Base-by-base conservation (phyloP, 2,797 vertebrate species). In the Pantherophis alleghaniensis region DNA sequence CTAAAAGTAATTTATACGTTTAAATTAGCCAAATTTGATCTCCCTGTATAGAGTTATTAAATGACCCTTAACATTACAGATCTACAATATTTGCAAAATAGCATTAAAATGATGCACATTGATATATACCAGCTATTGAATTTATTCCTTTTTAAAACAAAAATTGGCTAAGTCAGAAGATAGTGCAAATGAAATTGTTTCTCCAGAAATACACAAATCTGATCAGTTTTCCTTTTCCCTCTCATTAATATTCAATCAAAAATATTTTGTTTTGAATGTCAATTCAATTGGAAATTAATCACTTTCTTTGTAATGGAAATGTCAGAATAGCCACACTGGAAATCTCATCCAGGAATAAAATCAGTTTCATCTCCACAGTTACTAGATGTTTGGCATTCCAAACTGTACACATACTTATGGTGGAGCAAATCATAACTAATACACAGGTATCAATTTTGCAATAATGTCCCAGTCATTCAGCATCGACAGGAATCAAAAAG, bases 71-170 rank as follows among this genome's bases (percentile, higher is more conserved):
- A 69, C 63, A 94, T 94, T 86, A 92, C 28, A 90, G 90, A 60
- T 90, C 66, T 63, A 66, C 28, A 13, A 12, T 66, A 87, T 96
- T 88, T 95, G 66, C 56, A 94, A 16, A 95, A 95, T 63, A 93
- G 16, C 51, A 95, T 96, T 95, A 95, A 95, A 96, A 95, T 95
- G 89, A 56, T 26, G 12, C 26, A 96, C 93, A 96, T 95, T 93
- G 13, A 60, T 95, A 55, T 93, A 57, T 89, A 83, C 94, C 87
- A 94, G 87, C 47, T 94, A 47, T 94, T 93, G 57, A 94, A 63
- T 59, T 90, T 4, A 94, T 95, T 94, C 2, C 1, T 90, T 93
- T 86, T 32, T 32, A 92, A 79, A 92, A 13, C 5, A 53, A 86
- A 86, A 11, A 87, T 26, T 79, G 51, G 92, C 55, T 94, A 74